Evolutionary conservation across 1,140 invertebrate species (phyloP), one percentile per base, ranked within the genome.

Genomic region (Venustaconcha ellipsiformis): DNA sequence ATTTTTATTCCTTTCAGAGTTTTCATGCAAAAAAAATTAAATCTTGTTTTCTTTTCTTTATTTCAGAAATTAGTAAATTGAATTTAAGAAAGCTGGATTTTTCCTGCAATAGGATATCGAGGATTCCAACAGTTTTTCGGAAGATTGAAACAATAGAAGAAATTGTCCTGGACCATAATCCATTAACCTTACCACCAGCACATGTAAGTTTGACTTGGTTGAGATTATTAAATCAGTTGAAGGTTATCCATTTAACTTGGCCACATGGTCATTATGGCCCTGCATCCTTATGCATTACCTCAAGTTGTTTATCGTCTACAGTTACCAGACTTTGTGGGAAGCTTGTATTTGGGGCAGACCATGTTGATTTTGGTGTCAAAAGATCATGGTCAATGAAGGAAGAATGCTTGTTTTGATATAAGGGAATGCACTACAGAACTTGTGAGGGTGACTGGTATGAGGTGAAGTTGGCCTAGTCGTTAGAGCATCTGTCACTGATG

Each of bases 111-210:
- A 93, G 94, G 79, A 96, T 97, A 86, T 93, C 94, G 62, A 94
- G 93, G 67, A 92, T 97, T 77, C 96, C 96, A 0, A 92, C 95
- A 74, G 95, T 96, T 90, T 92, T 97, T 84, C 93, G 95, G 65
- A 93, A 94, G 84, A 96, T 97, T 94, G 93, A 92, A 74, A 93
- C 87, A 37, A 91, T 98, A 73, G 93, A 96, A 79, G 94, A 94
- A 68, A 92, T 98, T 15, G 92, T 93, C 81, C 90, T 97, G 78
- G 94, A 95, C 82, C 94, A 96, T 86, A 98, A 98, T 89, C 96
- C 97, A 57, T 91, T 98, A 23, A 94, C 94, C 72, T 94, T 94
- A 82, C 97, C 97, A 74, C 96, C 97, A 76, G 95, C 96, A 75
- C 94, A 94, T 89, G 96, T 98, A 92, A 94, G 94, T 93, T 55